phyloP scores from a whole-genome alignment of 2,888 invertebrate genomes.

The Dryocosmus kuriphilus region DNA sequence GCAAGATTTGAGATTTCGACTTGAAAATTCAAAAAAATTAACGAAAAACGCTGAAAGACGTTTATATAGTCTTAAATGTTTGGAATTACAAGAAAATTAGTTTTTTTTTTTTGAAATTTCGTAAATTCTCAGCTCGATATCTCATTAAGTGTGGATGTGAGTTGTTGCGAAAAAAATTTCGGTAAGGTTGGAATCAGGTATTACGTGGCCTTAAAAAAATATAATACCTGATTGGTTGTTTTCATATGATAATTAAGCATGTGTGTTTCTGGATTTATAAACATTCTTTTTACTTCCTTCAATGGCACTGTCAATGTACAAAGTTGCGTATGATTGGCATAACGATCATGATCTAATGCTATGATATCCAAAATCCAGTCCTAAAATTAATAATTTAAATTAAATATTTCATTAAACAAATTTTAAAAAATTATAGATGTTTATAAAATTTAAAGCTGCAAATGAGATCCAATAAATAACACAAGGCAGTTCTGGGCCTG shows the following conservation, averaged over 20 bases:
- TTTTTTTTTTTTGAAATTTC: no score
- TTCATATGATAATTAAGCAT: constrained; percentile 76
- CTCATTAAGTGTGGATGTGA: no score
- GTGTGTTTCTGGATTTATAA: constrained; percentile 73
- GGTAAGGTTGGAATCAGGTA: no score
- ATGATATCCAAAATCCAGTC: constrained; percentile 77
- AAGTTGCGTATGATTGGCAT: constrained; percentile 78
- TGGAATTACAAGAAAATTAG: no score
- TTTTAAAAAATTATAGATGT: neutral
- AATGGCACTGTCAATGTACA: constrained; percentile 76
- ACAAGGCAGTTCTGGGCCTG: neutral
- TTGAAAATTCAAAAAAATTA: no score
- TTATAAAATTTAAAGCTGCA: neutral
- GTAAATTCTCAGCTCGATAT: no score
- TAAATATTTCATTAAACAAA: neutral
- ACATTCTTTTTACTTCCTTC: constrained; percentile 75
- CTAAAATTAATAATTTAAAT: constrained; percentile 61
- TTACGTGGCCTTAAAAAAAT: neutral
- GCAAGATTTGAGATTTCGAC: no score
- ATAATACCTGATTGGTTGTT: constrained; percentile 73
- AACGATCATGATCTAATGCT: constrained; percentile 78
- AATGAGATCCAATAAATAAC: neutral
- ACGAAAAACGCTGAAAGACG: no score
- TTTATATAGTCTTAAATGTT: no score
- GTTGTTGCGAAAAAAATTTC: no score